phyloP scores from a whole-genome alignment of 2,797 vertebrate species.

The Strix occidentalis region DNA sequence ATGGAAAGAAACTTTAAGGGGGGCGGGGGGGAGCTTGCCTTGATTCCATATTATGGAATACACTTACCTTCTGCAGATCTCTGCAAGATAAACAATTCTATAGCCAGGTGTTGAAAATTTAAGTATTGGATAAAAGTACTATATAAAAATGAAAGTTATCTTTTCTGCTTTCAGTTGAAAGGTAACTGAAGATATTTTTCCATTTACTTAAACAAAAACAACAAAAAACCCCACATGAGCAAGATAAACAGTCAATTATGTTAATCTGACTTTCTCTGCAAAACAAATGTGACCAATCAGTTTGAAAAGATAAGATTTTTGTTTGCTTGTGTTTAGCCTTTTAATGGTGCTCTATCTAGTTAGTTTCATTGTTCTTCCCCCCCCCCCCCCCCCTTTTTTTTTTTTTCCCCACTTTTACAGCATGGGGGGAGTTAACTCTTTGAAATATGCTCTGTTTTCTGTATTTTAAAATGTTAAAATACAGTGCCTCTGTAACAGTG shows the following conservation, averaged over 20 bases:
- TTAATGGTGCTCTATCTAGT: background rate
- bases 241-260: background rate
- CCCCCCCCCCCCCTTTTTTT: accelerated
- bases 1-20: background rate
- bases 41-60: background rate
- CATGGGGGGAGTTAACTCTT: background rate
- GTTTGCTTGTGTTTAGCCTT: background rate
- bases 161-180: background rate
- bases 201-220: background rate
- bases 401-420: background rate
- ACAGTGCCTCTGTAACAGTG: background rate
- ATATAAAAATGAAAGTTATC: background rate
- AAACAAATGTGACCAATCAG: background rate
- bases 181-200: background rate
- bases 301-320: background rate
- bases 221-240: background rate
- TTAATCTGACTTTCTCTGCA: background rate
- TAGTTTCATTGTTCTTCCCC: background rate
- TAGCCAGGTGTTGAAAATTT: background rate
- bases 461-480: background rate
- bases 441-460: background rate
- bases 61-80: background rate
- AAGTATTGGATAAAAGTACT: background rate
- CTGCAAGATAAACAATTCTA: background rate
- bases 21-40: background rate